phyloP scores from a whole-genome alignment of 1,140 invertebrate species.

The Drosophila fuyamai region DNA sequence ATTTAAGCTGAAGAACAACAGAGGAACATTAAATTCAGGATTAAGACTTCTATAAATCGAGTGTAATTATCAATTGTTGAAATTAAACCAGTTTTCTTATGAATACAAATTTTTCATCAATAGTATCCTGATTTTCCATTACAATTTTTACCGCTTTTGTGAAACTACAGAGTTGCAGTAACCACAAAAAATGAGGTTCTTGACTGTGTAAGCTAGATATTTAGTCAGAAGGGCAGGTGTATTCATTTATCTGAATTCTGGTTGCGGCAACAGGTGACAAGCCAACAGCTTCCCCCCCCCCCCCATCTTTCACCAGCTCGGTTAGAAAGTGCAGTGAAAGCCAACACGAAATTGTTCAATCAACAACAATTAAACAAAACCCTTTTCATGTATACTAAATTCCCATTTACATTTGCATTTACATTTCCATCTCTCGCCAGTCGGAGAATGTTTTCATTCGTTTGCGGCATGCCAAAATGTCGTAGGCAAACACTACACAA shows the following conservation, averaged over 20 bases:
- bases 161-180: too few species aligned
- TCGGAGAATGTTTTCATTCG: constrained; percentile 37
- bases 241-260: constrained; percentile 10
- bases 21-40: too few species aligned
- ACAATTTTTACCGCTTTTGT: too few species aligned
- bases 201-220: too few species aligned
- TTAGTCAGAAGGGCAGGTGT: not conserved
- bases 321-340: constrained; percentile 82
- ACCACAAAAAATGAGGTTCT: too few species aligned
- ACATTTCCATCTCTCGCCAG: constrained; percentile 31
- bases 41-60: too few species aligned
- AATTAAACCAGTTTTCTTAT: too few species aligned
- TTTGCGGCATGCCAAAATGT: constrained; percentile 37
- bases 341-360: constrained; percentile 58
- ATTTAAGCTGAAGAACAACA: too few species aligned
- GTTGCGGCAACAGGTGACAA: constrained; percentile 54
- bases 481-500: constrained; percentile 8
- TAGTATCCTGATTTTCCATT: too few species aligned
- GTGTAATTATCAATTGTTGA: too few species aligned
- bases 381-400: constrained; percentile 57
- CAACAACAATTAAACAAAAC: constrained; percentile 76
- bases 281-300: not conserved
- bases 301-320: not conserved
- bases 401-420: constrained; percentile 28
- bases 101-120: too few species aligned